Base-by-base conservation (phyloP, 2,113 vertebrate genomes). In the Heloderma charlesbogerti region DNA sequence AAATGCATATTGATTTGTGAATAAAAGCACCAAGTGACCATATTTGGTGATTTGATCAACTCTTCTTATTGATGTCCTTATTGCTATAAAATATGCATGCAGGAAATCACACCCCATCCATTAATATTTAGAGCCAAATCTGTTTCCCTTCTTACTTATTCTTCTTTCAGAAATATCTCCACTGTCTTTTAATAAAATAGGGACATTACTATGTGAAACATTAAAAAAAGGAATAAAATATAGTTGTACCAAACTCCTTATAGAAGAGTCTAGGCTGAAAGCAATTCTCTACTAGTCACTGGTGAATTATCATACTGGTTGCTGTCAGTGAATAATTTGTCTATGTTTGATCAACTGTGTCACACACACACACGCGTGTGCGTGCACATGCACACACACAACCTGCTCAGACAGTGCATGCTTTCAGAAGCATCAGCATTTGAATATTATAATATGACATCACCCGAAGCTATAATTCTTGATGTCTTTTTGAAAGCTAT, bases 1-100 rank as follows among this genome's bases (percentile, higher is more conserved):
- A 82, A 60, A 78, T 57, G 51, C n/a, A 63, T 37, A 88, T 15
- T 83, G 79, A 20, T 74, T 71, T 88, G 16, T 45, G n/a, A 89
- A 89, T 57, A 83, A 89, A 57, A 72, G 45, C 16, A 37, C 18
- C 74, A n/a, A 20, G 34, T 29, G 51, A 80, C 29, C 69, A 40
- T 27, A 89, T 60, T 34, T 72, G 80, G 51, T 72, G 83, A 67
- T 45, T 37, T 88, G 27, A 43, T 77, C 45, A 88, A 80, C 37
- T 29, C 43, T 45, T 34, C 20, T 45, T 29, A 69, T 7, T 80
- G 3, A n/a, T 12, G 67, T 1, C 45, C 43, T 88, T 78, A 45
- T 48, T n/a, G 48, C 34, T 27, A n/a, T 69, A 69, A 48, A 45
- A 51, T 51, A 12, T 88, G 25, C 27, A 15, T 22, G 29, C 22